Base-by-base conservation (phyloP, 1,140 invertebrate genomes). In the Epicauta chinensis region DNA sequence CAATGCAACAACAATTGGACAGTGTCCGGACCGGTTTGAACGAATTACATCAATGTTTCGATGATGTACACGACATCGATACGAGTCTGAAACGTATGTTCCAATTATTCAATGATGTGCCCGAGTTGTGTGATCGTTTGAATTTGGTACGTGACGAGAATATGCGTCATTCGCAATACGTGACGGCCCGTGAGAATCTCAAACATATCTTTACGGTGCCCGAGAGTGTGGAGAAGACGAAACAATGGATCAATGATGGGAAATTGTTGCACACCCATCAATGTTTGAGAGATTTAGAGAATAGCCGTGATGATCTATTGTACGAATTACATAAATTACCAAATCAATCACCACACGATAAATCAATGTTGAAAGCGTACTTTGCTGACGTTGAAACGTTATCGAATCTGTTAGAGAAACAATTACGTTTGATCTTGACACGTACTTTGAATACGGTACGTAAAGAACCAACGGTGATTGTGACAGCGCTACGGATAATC, bases 171-270 rank as follows among this genome's bases (percentile, higher is more conserved):
- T 92, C 89, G 0, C 89, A 99, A 71, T 96, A 97, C 71, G 92
- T 92, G 0, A 96, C 95, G 9, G 95, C 96, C 1, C 94, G 95
- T 78, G 95, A 98, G 66, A 98, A 98, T 71, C 74, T 99, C 3
- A 98, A 97, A 68, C 93, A 98, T 66, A 96, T 99, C 50, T 97
- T 98, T 62, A 97, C 93, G 37, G 93, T 99, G 0, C 93, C 93
- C 9, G 93, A 97, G 66, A 97, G 90, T 74, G 91, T 99, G 1
- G 86, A 91, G 47, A 94, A 93, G 73, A 97, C 95, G 0, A 87
- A 93, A 63, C 84, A 90, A 43, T 88, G 89, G 75, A 98, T 99
- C 52, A 87, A 85, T 56, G 94, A 99, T 60, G 93, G 94, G 41
- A 96, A 98, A 72, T 73, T 98, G 9, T 71, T 99, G 0, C 87